These are phyloP conservation scores for Reinhardtius hippoglossoides DNA, from an alignment of 2,113 vertebrate genomes.

Conservation along the genomic window DNA sequence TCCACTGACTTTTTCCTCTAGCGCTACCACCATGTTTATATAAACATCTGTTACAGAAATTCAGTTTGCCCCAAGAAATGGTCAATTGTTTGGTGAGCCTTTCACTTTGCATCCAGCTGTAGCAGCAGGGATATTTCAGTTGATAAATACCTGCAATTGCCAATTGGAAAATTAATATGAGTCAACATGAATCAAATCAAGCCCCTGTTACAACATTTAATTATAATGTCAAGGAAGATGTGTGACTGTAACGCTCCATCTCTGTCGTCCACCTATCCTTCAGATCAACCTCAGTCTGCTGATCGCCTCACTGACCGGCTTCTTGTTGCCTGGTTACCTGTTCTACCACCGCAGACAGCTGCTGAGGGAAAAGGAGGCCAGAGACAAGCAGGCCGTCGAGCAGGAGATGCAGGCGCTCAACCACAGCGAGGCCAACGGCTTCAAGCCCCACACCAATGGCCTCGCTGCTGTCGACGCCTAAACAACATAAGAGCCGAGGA, in stretches of 20 bases:
- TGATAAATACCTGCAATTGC: background rate
- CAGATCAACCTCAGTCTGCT: slow-evolving; percentile 85
- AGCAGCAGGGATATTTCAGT: background rate
- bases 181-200: too few species aligned
- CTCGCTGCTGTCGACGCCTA: slow-evolving; percentile 65
- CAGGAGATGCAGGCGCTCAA: slow-evolving; percentile 68
- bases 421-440: slow-evolving; percentile 61
- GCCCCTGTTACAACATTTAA: too few species aligned
- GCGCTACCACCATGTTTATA: too few species aligned
- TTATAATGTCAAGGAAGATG: too few species aligned
- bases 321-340: slow-evolving; percentile 88
- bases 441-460: slow-evolving; percentile 77
- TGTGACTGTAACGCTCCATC: background rate
- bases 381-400: slow-evolving; percentile 33
- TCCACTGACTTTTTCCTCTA: too few species aligned
- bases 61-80: background rate
- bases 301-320: slow-evolving; percentile 84
- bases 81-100: too few species aligned
- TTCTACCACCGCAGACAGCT: slow-evolving; percentile 82
- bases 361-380: slow-evolving; percentile 53
- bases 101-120: too few species aligned
- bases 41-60: background rate
- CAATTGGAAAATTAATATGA: too few species aligned
- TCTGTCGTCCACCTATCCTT: background rate
- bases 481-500: background rate